Evolutionary conservation across 2,113 vertebrate species (phyloP), one percentile per base, ranked within the genome.

Genomic region (Hyaena hyaena): DNA sequence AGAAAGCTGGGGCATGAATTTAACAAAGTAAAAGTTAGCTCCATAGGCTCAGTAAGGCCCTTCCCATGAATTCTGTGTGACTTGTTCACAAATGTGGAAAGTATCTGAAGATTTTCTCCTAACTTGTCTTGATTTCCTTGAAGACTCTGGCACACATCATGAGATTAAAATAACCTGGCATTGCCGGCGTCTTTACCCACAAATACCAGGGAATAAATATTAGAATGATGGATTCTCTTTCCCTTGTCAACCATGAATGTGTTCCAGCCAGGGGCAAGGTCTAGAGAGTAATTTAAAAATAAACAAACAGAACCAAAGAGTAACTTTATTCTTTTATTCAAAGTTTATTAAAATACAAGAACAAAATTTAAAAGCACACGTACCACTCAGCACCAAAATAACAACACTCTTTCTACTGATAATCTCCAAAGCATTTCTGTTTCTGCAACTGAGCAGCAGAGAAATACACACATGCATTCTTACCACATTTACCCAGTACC

Each of bases 341-440:
- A 93, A 61, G 5, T 99, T 99, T 99, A 99, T 98, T 99, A 97
- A 97, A 98, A 98, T 98, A 99, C 93, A 98, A 98, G 98, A 98
- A 98, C 97, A 98, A 98, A 97, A 96, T 98, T 98, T 98, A 95
- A 98, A 98, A 99, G 98, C 98, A 98, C 98, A 98, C 96, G 53
- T 98, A 98, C 98, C 93, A 98, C 96, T 97, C 98, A 99, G 99
- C 98, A 99, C 99, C 99, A 98, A 97, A 98, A 98, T 94, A 96
- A 96, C 97, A 98, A 98, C 96, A 98, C 98, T 98, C 98, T 98
- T 98, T 96, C 98, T 98, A 98, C 98, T 98, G 97, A 98, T 96
- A 98, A 97, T 98, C 97, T 98, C 98, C 98, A 98, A 98, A 98
- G 91, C 96, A 93, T 93, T 96, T 93, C 96, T 95, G 35, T 98